phyloP scores from a whole-genome alignment of 1,140 invertebrate species.

The Frieseomelitta varia region DNA sequence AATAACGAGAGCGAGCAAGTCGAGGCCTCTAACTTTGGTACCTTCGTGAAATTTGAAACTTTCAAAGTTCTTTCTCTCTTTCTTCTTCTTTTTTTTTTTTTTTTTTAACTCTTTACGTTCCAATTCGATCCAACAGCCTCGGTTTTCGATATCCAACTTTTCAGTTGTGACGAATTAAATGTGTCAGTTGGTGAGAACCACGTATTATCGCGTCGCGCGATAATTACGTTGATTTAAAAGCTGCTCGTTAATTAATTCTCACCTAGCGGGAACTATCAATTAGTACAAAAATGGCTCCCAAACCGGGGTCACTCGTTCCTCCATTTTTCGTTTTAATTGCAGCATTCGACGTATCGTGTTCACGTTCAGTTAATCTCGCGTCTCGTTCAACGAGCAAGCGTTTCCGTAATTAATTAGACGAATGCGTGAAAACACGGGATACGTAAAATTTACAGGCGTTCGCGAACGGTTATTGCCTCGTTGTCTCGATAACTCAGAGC shows the following conservation, averaged over 20 bases:
- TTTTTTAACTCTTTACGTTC: neutral
- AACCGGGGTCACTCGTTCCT: neutral
- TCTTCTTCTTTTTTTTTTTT: no score
- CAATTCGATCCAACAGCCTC: neutral
- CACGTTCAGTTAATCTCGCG: neutral
- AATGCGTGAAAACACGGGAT: neutral
- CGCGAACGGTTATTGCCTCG: neutral
- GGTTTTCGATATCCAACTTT: neutral
- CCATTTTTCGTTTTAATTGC: constrained; percentile 12
- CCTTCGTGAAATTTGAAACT: no score
- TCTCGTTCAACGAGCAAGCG: neutral
- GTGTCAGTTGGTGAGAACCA: neutral
- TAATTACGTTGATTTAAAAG: neutral
- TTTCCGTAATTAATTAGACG: constrained; percentile 16
- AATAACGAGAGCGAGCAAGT: no score
- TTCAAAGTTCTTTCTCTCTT: no score
- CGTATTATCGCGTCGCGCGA: no score
- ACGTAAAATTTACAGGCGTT: neutral
- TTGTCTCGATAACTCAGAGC: neutral
- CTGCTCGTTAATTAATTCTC: constrained; percentile 12
- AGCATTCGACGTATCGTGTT: neutral
- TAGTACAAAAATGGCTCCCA: neutral
- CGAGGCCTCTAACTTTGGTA: no score
- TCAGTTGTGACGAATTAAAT: neutral
- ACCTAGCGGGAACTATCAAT: neutral